Percentiles rank a stretch among this genome's conserved stretches.
Conservation (phyloP, 2,113 vertebrate species). For the Vanacampus margaritifer region DNA sequence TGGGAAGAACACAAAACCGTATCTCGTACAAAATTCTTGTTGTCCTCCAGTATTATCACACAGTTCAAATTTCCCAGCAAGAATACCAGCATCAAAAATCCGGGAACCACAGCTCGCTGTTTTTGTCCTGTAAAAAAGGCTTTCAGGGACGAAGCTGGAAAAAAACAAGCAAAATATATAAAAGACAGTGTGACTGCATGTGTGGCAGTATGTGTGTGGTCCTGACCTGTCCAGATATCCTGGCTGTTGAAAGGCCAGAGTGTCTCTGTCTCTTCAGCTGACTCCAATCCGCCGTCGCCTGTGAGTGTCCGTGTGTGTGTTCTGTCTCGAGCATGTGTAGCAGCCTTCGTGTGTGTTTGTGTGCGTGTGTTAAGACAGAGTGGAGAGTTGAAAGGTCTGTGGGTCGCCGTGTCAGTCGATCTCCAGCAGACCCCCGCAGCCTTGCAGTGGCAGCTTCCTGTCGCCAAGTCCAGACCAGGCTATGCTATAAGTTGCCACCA, state of each 20-base stretch:
- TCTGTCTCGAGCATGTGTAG: slow-evolving; percentile 39
- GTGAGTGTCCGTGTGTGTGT: slow-evolving; percentile 13
- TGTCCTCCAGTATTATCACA: neutral
- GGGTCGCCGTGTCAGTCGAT: slow-evolving; percentile 52
- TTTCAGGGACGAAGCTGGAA: neutral
- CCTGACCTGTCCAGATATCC: slow-evolving; percentile 68
- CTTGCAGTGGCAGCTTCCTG: slow-evolving; percentile 55
- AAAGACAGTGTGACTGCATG: neutral
- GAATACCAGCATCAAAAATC: neutral
- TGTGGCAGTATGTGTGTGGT: slow-evolving; percentile 58
- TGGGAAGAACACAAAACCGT: neutral
- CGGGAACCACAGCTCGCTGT: neutral
- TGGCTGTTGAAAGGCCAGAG: slow-evolving; percentile 69
- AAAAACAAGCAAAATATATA: neutral
- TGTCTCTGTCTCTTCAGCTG: slow-evolving; percentile 68
- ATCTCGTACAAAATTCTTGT: neutral
- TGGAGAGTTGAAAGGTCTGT: slow-evolving; percentile 54
- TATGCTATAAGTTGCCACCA: slow-evolving; percentile 38
- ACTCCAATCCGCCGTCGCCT: slow-evolving; percentile 66
- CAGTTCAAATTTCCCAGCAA: neutral
- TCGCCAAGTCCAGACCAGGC: slow-evolving; percentile 51
- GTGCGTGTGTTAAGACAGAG: slow-evolving; percentile 13
- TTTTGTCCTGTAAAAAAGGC: neutral
- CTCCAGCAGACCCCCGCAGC: slow-evolving; percentile 48
- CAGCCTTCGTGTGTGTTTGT: slow-evolving; percentile 25